Evolutionary conservation across 2,797 vertebrate species (phyloP).

Genomic region (Masticophis lateralis): DNA sequence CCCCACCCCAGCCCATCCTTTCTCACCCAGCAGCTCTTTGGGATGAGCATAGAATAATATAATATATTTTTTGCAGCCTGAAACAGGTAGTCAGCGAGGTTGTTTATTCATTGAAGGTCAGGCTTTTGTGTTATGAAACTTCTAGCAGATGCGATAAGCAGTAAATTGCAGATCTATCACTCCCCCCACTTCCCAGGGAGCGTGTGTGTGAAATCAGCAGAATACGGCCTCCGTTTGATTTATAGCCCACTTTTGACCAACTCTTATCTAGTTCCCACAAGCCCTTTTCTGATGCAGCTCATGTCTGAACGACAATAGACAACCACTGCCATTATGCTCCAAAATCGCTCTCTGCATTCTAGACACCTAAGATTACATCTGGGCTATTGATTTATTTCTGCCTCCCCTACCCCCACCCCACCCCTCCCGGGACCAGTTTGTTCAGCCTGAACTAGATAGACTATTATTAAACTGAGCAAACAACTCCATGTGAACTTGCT

Average conservation of each 20-base stretch:
- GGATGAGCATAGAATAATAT: slow-evolving; percentile 7
- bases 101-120: slow-evolving; percentile 88
- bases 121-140: slow-evolving; percentile 85
- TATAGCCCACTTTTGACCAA: slow-evolving; percentile 89
- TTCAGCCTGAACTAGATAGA: slow-evolving; percentile 75
- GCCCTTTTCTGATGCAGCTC: slow-evolving; percentile 85
- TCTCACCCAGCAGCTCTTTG: slow-evolving; percentile 42
- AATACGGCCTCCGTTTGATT: slow-evolving; percentile 86
- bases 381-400: slow-evolving; percentile 90
- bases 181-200: slow-evolving; percentile 52
- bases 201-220: slow-evolving; percentile 82
- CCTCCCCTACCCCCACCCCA: not conserved
- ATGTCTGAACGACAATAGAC: slow-evolving; percentile 96
- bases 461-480: slow-evolving; percentile 78
- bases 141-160: slow-evolving; percentile 87
- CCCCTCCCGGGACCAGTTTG: slow-evolving; percentile 82
- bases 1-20: not conserved
- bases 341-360: slow-evolving; percentile 89
- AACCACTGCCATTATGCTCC: slow-evolving; percentile 89
- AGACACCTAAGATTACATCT: slow-evolving; percentile 97
- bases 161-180: slow-evolving; percentile 87
- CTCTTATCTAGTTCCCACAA: slow-evolving; percentile 96
- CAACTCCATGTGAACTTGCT: slow-evolving; percentile 76
- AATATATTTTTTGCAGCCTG: slow-evolving; percentile 57
- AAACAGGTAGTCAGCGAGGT: slow-evolving; percentile 67